phyloP scores from a whole-genome alignment of 2,113 vertebrate species.

The Zootoca vivipara region DNA sequence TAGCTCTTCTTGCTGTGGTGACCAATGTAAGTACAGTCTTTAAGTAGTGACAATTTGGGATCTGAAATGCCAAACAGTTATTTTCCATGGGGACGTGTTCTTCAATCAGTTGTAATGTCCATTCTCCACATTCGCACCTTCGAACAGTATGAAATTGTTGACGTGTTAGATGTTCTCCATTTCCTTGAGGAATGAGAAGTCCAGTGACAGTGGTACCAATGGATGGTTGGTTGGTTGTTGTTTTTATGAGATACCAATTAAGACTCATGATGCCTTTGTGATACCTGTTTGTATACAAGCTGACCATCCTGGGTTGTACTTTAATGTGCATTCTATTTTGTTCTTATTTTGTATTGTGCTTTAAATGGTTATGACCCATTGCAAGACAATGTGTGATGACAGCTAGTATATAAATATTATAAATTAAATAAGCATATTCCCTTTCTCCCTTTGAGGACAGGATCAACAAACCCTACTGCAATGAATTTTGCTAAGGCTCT shows the following conservation, averaged over 20 bases:
- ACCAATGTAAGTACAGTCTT: conserved; percentile 84
- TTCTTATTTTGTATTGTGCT: too few species aligned
- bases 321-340: too few species aligned
- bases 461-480: neutral
- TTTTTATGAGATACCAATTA: neutral
- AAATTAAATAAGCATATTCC: neutral
- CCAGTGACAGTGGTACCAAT: neutral
- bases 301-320: neutral
- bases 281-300: neutral
- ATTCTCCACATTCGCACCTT: neutral
- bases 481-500: neutral
- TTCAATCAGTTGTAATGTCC: neutral
- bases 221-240: neutral
- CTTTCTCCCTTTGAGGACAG: neutral
- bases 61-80: too few species aligned
- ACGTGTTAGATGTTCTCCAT: neutral
- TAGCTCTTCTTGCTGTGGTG: conserved; percentile 90
- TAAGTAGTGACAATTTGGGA: neutral
- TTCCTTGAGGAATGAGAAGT: neutral
- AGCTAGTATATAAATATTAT: too few species aligned
- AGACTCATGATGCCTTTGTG: neutral
- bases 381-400: too few species aligned
- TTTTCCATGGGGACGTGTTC: neutral
- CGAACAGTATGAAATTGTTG: neutral
- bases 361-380: too few species aligned